Base-by-base conservation (phyloP, 2,888 invertebrate species). In the Cosmopolites sordidus region DNA sequence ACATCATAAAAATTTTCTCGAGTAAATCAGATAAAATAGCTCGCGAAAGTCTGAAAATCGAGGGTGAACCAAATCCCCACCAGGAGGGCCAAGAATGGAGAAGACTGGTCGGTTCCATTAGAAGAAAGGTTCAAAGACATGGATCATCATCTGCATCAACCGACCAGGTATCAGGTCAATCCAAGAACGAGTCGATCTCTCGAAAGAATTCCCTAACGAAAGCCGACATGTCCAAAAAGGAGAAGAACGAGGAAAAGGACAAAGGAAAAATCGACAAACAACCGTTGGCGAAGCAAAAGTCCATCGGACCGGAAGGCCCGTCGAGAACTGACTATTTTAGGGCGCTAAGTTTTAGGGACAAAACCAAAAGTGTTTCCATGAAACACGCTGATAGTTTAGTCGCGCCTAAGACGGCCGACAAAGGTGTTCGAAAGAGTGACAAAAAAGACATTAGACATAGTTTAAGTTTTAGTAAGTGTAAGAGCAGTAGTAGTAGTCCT, bases 131-230 rank as follows among this genome's bases (percentile, higher is more conserved):
- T 47, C 74, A 75, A 60, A 67, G 74, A 54, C 72, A 73, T 69
- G 71, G 69, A 43, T 69, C 73, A 12, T 63, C 67, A 9, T 64
- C 66, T 42, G 51, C 60, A 37, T 39, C 48, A 5, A 27, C 29
- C 15, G 40, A 39, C 30, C 8, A 49, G 8, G 45, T 50, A 9
- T 16, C 40, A 2, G 29, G 30, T 43, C 62, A 66, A 64, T 33
- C 68, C 62, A 62, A 66, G 64, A 58, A 62, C 58, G 64, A 69
- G 52, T 38, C 69, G 58, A 60, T 65, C 61, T 62, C 68, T 64
- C 66, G 74, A 50, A 74, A 74, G 60, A 73, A 72, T 68, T 74
- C 74, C 67, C 63, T 74, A 70, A 73, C 74, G 49, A 72, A 73
- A 51, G 61, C 67, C 55, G 69, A 67, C 29, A 54, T 67, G 57